Conservation (phyloP, 2,797 vertebrate genomes). For the Loris lydekkerianus region DNA sequence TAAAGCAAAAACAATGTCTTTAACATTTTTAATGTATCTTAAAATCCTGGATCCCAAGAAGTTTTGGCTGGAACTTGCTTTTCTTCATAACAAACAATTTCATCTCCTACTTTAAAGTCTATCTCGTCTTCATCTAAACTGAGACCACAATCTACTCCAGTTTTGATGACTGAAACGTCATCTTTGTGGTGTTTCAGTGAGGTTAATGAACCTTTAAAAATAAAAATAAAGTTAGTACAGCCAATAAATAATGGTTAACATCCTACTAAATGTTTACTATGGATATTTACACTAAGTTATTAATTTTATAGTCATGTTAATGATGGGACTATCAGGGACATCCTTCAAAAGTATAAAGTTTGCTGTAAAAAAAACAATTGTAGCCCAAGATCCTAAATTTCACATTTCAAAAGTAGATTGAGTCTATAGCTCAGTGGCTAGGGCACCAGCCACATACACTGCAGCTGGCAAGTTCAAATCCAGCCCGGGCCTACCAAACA, state of each 20-base stretch:
- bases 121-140: constrained; percentile 89
- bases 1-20: constrained; percentile 1
- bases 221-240: not conserved
- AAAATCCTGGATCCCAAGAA: constrained; percentile 97
- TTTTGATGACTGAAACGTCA: constrained; percentile 91
- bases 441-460: no score
- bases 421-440: not conserved
- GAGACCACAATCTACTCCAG: constrained; percentile 96
- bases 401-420: not conserved
- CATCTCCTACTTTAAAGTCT: constrained; percentile 92
- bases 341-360: not conserved
- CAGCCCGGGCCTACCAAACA: no score
- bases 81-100: constrained; percentile 93
- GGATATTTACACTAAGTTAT: not conserved
- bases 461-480: no score
- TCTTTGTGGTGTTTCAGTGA: constrained; percentile 96
- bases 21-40: constrained; percentile 68
- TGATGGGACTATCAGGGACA: not conserved
- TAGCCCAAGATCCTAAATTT: not conserved
- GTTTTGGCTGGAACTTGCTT: constrained; percentile 88
- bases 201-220: constrained; percentile 89
- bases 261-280: not conserved
- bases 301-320: not conserved
- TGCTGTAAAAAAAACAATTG: not conserved
- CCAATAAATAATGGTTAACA: not conserved